Percentiles rank a stretch among this genome's conserved stretches.
Evolutionary conservation across 2,888 invertebrate genomes (phyloP).

Genomic region (Dione vanillae): DNA sequence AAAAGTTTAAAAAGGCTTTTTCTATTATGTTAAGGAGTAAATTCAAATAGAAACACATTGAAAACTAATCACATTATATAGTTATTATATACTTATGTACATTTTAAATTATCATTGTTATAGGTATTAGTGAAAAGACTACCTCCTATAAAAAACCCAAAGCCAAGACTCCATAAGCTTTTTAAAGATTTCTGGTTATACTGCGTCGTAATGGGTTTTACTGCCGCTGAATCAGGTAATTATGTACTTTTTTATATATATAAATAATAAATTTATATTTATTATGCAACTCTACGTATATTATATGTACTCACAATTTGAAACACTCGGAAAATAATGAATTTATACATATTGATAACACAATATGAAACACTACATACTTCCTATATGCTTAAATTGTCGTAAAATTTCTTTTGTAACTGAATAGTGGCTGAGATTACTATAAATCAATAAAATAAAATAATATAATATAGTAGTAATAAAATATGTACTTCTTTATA

Average conservation of each 20-base stretch:
- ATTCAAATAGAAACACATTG: not conserved
- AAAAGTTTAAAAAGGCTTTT: too few relatives aligned
- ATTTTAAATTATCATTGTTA: constrained; percentile 21
- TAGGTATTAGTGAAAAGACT: constrained; percentile 91
- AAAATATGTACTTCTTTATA: too few relatives aligned
- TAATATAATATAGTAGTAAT: too few relatives aligned
- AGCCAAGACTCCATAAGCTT: constrained; percentile 96
- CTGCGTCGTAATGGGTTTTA: constrained; percentile 99
- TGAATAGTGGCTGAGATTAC: too few relatives aligned
- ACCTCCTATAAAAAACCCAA: constrained; percentile 95
- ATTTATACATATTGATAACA: constrained; percentile 16
- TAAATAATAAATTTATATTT: not conserved
- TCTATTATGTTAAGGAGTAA: too few relatives aligned
- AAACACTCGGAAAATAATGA: constrained; percentile 48
- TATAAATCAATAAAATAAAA: too few relatives aligned
- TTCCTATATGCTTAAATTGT: not conserved
- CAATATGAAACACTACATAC: not conserved
- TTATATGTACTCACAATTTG: constrained; percentile 51
- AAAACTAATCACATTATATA: not conserved
- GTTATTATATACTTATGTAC: not conserved
- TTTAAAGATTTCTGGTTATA: constrained; percentile 99
- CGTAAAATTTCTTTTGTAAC: not conserved
- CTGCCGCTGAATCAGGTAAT: constrained; percentile 89
- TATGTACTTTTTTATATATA: constrained; percentile 36
- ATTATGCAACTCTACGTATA: constrained; percentile 42